phyloP scores from a whole-genome alignment of 2,797 vertebrate genomes.

The Sitta carolinensis region DNA sequence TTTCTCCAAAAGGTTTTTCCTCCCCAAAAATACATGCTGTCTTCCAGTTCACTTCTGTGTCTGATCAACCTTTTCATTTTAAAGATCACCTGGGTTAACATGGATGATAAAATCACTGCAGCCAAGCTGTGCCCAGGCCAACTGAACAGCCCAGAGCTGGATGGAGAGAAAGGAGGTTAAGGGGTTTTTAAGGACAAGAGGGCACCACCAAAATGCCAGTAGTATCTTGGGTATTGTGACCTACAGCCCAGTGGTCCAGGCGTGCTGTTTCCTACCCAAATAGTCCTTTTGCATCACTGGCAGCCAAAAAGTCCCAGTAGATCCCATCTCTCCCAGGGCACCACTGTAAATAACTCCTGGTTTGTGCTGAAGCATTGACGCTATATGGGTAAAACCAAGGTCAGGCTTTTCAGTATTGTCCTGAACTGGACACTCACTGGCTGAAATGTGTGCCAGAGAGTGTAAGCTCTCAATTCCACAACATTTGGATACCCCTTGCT shows the following conservation, averaged over 20 bases:
- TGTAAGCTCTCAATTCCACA: neutral
- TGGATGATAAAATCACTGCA: neutral
- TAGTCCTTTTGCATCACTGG: neutral
- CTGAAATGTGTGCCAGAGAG: neutral
- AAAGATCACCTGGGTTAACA: neutral
- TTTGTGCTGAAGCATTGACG: neutral
- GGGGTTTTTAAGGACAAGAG: neutral
- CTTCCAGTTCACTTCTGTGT: neutral
- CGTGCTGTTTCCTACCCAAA: neutral
- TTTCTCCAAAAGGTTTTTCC: neutral
- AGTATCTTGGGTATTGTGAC: neutral
- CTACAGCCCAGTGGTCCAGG: conserved; percentile 17
- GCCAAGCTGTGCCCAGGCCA: neutral
- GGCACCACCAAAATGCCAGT: neutral
- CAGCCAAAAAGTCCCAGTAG: conserved; percentile 9
- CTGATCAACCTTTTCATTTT: neutral
- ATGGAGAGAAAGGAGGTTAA: neutral
- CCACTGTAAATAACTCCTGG: neutral
- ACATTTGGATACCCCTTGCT: neutral
- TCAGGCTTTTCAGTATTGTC: neutral
- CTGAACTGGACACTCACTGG: neutral
- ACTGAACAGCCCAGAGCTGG: neutral
- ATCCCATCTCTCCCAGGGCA: neutral
- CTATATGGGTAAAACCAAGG: conserved; percentile 16
- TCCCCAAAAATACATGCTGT: neutral